phyloP scores from a whole-genome alignment of 2,797 vertebrate genomes.

The Hoplostethus atlanticus region DNA sequence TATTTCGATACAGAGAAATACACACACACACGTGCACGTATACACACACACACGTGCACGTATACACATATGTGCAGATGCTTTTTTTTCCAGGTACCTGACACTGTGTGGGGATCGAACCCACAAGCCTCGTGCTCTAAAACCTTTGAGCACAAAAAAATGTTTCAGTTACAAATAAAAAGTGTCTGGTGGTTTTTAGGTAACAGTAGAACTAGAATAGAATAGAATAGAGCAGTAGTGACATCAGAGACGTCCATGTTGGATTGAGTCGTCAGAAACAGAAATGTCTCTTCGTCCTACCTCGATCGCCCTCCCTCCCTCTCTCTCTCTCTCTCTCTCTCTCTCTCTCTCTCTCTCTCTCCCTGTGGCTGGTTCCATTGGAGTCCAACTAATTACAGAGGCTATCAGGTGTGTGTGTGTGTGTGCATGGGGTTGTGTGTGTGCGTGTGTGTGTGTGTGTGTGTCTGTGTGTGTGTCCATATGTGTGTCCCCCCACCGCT shows the following conservation, averaged over 20 bases:
- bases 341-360: conserved; percentile 29
- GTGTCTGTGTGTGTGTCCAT: conserved; percentile 41
- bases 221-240: neutral
- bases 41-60: neutral
- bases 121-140: no score
- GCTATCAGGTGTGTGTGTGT: conserved; percentile 62
- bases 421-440: no score
- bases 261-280: conserved; percentile 72
- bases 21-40: neutral
- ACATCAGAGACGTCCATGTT: neutral
- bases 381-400: conserved; percentile 82
- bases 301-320: conserved; percentile 6
- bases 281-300: neutral
- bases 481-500: conserved; percentile 65
- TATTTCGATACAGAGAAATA: neutral
- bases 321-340: neutral
- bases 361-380: conserved; percentile 76
- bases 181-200: no score
- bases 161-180: no score
- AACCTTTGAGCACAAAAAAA: neutral
- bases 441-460: conserved; percentile 25
- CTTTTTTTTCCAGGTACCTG: no score
- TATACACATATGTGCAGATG: neutral
- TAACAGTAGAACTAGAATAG: no score
- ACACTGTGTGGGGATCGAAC: no score